Evolutionary conservation across 2,888 invertebrate genomes (phyloP), one percentile per base, ranked within the genome.

Genomic region (Cepaea hortensis): DNA sequence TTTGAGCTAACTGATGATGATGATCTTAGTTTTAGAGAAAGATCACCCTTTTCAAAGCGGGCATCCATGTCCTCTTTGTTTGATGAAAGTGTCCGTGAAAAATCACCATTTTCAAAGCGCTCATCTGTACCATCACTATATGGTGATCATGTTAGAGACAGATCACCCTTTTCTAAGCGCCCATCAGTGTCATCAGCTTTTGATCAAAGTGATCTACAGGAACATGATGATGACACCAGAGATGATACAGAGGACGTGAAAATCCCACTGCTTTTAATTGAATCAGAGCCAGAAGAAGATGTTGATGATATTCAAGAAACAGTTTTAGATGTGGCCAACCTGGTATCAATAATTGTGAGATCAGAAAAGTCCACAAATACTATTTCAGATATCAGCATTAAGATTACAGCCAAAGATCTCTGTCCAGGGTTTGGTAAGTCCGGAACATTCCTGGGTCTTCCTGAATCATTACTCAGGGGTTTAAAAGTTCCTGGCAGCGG

Each of bases 341-440:
- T 86, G 20, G 84, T 87, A 13, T 80, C 84, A 15, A 84, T 87
- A n/a, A 84, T 81, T 50, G 81, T 87, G 11, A 76, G 72, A 65
- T 80, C 87, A 70, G 87, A 87, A 3, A 83, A 80, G 61, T 15
- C 20, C 11, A 87, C 82, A 7, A 87, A 87, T 15, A 65, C 76
- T 11, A 72, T 87, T 11, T 84, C 87, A 20, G 87, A 87, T 62
- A 84, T 87, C 65, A 80, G 80, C 84, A 87, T 87, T 55, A 87
- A 87, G 46, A 77, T 87, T 62, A 70, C 84, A n/a, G 82, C 87
- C 18, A 84, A 48, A 84, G 87, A 84, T 23, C 55, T 86, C 35
- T 20, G n/a, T 35, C 50, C 68, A 76, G 82, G n/a, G 13, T 18
- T 62, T 13, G 68, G 65, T 48, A 68, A 46, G 61, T 3, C 35